Percentiles rank a stretch among this genome's conserved stretches.
Evolutionary conservation across 1,140 invertebrate species (phyloP).

Genomic region (Drosophila willistoni): DNA sequence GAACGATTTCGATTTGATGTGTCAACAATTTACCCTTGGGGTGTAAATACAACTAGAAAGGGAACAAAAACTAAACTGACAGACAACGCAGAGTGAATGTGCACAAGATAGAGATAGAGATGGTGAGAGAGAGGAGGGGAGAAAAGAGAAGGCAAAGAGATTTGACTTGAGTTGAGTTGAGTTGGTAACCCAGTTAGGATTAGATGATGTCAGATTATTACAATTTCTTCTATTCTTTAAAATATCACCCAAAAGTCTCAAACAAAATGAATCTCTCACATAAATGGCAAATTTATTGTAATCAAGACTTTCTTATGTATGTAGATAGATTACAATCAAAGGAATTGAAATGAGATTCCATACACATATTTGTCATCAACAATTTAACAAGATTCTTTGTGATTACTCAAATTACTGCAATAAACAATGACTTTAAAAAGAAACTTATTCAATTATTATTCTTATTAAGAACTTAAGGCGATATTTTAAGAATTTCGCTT

Average conservation of each 20-base stretch:
- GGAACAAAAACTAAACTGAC: neutral
- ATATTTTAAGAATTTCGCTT: too few relatives aligned
- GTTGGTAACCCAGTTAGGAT: constrained; percentile 6
- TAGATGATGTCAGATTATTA: constrained; percentile 9
- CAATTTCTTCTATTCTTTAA: neutral
- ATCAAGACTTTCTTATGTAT: too few relatives aligned
- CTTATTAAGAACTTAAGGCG: too few relatives aligned
- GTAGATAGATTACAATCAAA: too few relatives aligned
- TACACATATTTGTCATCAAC: too few relatives aligned
- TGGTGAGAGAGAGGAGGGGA: neutral
- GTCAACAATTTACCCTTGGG: constrained; percentile 43
- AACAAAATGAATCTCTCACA: too few relatives aligned
- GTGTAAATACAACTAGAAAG: constrained; percentile 5
- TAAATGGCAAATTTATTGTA: too few relatives aligned
- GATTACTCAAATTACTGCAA: too few relatives aligned
- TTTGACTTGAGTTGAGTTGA: neutral
- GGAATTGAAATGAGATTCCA: too few relatives aligned
- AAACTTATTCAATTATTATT: too few relatives aligned
- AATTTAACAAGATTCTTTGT: too few relatives aligned
- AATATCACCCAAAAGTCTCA: neutral
- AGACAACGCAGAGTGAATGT: neutral
- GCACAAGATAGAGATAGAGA: neutral
- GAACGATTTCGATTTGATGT: constrained; percentile 67
- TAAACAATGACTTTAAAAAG: too few relatives aligned
- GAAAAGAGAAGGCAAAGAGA: neutral